Evolutionary conservation across 2,113 vertebrate genomes (phyloP).

Genomic region (Dendrocopos noguchii): DNA sequence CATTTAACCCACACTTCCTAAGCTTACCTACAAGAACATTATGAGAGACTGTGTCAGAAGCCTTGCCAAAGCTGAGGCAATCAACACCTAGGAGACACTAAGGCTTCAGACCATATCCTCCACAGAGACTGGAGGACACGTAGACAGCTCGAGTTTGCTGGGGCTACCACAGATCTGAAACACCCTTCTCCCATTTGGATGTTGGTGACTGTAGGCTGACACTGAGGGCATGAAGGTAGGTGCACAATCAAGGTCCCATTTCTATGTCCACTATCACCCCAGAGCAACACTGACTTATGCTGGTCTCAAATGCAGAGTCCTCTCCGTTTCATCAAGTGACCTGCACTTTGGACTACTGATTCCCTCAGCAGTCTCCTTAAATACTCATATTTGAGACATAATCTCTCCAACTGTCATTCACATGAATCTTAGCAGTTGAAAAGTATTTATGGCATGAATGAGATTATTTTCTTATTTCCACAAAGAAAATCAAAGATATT

Average conservation of each 20-base stretch:
- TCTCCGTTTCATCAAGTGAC: neutral
- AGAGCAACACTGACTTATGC: rapidly evolving
- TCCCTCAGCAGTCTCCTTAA: conserved; percentile 16
- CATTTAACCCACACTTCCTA: no score
- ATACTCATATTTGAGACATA: neutral
- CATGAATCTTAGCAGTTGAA: conserved; percentile 20
- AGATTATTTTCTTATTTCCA: conserved; percentile 28
- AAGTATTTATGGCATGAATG: conserved; percentile 26
- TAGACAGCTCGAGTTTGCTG: neutral
- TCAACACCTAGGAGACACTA: neutral
- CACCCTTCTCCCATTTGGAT: rapidly evolving
- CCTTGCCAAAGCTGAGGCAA: no score
- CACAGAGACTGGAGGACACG: no score
- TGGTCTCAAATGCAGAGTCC: neutral
- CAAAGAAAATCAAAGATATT: conserved; percentile 58
- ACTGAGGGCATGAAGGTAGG: rapidly evolving
- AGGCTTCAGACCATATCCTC: neutral
- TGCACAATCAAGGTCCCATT: rapidly evolving
- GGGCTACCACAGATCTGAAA: neutral
- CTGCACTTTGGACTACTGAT: conserved; percentile 1
- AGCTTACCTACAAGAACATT: no score
- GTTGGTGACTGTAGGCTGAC: neutral
- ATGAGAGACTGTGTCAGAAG: no score
- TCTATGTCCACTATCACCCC: neutral
- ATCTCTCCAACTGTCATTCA: neutral